A percentile compares a stretch with the other conserved stretches of the same genome.
Evolutionary conservation across 1,140 invertebrate species (phyloP).

Genomic region (Conus betulinus): DNA sequence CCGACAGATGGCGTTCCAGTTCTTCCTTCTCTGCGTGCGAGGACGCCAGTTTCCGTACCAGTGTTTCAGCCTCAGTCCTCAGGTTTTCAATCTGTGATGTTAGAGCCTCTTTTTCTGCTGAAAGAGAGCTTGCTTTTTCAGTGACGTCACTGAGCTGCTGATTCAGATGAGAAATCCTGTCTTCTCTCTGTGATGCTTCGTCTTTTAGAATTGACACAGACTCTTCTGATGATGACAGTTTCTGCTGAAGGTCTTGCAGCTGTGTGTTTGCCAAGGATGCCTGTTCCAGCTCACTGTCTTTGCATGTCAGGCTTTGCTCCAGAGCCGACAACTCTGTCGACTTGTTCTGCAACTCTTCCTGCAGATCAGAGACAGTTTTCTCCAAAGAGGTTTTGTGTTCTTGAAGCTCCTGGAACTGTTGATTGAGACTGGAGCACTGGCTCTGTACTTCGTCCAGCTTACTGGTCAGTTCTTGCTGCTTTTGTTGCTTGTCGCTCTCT

Average conservation of each 20-base stretch:
- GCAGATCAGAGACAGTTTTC: constrained; percentile 29
- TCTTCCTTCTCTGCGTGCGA: constrained; percentile 21
- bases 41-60: not conserved
- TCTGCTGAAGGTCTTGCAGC: not conserved
- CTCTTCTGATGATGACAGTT: constrained; percentile 9
- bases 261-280: not conserved
- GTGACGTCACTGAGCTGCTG: not conserved
- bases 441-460: constrained; percentile 13
- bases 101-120: constrained; percentile 6
- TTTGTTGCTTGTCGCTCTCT: constrained; percentile 26
- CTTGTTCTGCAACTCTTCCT: constrained; percentile 13
- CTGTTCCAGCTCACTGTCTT: constrained; percentile 1
- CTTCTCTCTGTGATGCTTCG: constrained; percentile 20
- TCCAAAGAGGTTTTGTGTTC: constrained; percentile 26
- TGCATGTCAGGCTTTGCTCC: not conserved
- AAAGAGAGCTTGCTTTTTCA: not conserved
- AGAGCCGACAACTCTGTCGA: not conserved
- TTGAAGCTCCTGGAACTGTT: constrained; percentile 32
- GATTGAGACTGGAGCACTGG: constrained; percentile 21
- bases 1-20: not conserved
- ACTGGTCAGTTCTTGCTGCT: constrained; percentile 17
- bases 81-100: not conserved
- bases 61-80: not conserved
- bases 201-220: not conserved
- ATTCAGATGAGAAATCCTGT: not conserved